phyloP scores from a whole-genome alignment of 2,797 vertebrate genomes.

The Rhinoraja longicauda region DNA sequence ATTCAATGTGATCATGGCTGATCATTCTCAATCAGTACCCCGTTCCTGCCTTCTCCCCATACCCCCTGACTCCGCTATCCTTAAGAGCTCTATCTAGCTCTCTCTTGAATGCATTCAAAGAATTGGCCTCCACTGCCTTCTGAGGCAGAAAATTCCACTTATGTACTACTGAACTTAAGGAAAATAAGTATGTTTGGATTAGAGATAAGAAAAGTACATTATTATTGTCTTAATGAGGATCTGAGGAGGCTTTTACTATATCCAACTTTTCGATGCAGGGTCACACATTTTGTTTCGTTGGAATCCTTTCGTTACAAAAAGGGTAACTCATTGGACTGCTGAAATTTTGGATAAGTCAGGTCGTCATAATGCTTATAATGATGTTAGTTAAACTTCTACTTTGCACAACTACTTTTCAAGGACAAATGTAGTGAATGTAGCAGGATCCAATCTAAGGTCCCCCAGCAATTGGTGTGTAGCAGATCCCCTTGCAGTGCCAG shows the following conservation, averaged over 20 bases:
- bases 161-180: background rate
- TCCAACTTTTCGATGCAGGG: background rate
- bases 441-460: conserved; percentile 78
- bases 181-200: background rate
- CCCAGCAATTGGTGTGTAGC: conserved; percentile 77
- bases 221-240: background rate
- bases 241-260: background rate
- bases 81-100: too few species aligned
- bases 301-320: background rate
- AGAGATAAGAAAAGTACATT: background rate
- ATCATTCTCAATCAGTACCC: too few species aligned
- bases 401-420: conserved; percentile 69
- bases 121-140: too few species aligned
- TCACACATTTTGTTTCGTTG: background rate
- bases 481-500: conserved; percentile 90
- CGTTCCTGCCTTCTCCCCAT: too few species aligned
- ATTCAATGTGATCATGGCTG: too few species aligned
- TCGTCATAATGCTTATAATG: background rate
- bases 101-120: too few species aligned
- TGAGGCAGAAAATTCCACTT: too few species aligned
- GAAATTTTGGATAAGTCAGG: background rate
- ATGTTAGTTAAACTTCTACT: conserved; percentile 38
- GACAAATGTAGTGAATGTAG: conserved; percentile 80
- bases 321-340: background rate
- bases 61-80: too few species aligned